Conservation (phyloP, 2,797 vertebrate genomes). For the Peromyscus aztecus region DNA sequence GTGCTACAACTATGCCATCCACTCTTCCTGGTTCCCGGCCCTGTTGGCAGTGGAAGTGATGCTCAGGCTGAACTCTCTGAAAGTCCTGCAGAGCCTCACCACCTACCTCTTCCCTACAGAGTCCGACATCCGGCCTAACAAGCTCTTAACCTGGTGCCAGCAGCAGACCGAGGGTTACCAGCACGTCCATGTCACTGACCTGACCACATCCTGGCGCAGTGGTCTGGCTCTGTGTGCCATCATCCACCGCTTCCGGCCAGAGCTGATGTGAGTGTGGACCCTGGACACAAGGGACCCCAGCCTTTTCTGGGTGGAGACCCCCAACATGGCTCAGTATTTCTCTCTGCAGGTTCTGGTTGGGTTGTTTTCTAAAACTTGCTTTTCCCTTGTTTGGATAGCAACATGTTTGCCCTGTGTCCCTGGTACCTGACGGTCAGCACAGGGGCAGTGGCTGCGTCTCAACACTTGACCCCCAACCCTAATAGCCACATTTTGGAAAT, state of each 20-base stretch:
- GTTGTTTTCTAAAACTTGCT: neutral
- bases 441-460: neutral
- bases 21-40: neutral
- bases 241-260: conserved; percentile 96
- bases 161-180: conserved; percentile 95
- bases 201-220: conserved; percentile 94
- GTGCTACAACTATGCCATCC: neutral
- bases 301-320: neutral
- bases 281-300: neutral
- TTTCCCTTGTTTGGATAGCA: neutral
- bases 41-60: neutral
- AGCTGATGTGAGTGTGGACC: conserved; percentile 92
- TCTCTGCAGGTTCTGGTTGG: neutral
- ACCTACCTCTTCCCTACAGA: conserved; percentile 86
- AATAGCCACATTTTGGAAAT: neutral
- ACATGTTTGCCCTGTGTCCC: neutral
- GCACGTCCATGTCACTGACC: conserved; percentile 92
- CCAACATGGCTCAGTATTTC: neutral
- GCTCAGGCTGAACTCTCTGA: neutral
- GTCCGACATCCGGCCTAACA: conserved; percentile 94
- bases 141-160: conserved; percentile 97
- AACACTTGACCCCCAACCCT: accelerated
- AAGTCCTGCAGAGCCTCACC: neutral
- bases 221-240: conserved; percentile 95
- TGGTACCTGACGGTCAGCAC: neutral